Evolutionary conservation across 2,113 vertebrate species (phyloP).

Genomic region (Hypanus sabinus): DNA sequence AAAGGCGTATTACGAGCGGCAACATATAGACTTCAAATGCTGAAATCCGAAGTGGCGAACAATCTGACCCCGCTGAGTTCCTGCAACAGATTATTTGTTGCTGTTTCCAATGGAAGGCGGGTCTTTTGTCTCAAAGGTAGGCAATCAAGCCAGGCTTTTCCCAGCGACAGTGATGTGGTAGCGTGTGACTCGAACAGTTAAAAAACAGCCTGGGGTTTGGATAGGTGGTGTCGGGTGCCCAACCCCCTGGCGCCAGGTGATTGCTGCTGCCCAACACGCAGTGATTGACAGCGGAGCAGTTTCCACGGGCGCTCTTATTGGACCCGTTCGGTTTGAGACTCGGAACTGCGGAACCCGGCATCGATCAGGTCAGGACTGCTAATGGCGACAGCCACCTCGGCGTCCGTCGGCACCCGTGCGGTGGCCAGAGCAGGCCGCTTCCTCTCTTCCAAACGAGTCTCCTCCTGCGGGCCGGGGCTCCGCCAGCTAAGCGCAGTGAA

Average conservation of each 20-base stretch:
- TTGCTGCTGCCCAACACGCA: neutral
- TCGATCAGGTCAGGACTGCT: neutral
- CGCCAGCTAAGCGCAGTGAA: conserved; percentile 44
- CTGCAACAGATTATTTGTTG: too few species aligned
- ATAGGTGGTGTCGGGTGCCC: neutral
- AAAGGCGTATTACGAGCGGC: too few species aligned
- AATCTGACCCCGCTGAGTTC: too few species aligned
- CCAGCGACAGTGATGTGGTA: too few species aligned
- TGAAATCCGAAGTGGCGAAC: too few species aligned
- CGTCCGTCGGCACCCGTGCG: conserved; percentile 49
- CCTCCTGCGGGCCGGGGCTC: conserved; percentile 40
- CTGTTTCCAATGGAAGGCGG: too few species aligned
- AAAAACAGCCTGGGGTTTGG: neutral
- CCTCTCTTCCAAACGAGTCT: conserved; percentile 42
- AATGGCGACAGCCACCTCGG: conserved; percentile 45
- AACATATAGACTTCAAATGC: too few species aligned
- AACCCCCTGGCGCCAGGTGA: neutral
- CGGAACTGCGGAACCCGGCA: neutral
- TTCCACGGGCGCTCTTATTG: neutral
- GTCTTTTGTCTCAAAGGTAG: too few species aligned
- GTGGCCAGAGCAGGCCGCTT: conserved; percentile 51
- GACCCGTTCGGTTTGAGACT: neutral
- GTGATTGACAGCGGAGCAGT: neutral
- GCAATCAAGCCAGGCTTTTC: too few species aligned
- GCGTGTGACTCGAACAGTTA: neutral